These are phyloP conservation scores for Brachionus sp. DNA, from an alignment of 1,140 invertebrate species.

Conservation along the genomic window DNA sequence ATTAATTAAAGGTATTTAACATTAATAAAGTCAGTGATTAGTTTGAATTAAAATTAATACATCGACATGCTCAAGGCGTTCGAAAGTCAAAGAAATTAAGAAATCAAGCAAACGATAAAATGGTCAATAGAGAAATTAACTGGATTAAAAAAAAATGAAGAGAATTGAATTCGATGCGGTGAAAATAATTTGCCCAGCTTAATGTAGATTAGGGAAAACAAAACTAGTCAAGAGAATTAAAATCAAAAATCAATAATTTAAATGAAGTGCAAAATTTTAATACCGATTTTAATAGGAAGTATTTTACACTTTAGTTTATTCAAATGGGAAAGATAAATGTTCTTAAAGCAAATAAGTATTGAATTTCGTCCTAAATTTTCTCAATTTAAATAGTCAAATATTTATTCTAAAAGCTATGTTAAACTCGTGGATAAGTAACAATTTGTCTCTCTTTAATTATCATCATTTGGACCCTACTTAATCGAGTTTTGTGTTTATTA, in stretches of 20 bases:
- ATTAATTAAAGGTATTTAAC: background rate
- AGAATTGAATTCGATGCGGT: background rate
- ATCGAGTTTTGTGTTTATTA: background rate
- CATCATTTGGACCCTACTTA: background rate
- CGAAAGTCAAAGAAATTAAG: background rate
- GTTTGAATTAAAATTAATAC: background rate
- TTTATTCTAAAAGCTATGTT: background rate
- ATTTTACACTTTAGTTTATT: background rate
- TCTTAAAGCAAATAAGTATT: background rate
- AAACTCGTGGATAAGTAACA: background rate
- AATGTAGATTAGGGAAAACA: slow-evolving; percentile 1
- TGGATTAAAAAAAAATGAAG: background rate
- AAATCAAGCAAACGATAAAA: slow-evolving; percentile 9
- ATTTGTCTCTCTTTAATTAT: background rate
- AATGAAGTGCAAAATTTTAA: slow-evolving; percentile 10
- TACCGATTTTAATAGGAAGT: background rate
- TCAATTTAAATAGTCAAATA: background rate
- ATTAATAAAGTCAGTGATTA: background rate
- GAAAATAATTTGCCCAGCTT: background rate
- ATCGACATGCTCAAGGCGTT: background rate
- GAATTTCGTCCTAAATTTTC: background rate
- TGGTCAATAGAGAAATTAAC: slow-evolving; percentile 1
- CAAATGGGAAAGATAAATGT: background rate
- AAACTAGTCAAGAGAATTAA: background rate
- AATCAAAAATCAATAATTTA: background rate